Conservation (phyloP, 2,797 vertebrate species). For the Knipowitschia caucasica region DNA sequence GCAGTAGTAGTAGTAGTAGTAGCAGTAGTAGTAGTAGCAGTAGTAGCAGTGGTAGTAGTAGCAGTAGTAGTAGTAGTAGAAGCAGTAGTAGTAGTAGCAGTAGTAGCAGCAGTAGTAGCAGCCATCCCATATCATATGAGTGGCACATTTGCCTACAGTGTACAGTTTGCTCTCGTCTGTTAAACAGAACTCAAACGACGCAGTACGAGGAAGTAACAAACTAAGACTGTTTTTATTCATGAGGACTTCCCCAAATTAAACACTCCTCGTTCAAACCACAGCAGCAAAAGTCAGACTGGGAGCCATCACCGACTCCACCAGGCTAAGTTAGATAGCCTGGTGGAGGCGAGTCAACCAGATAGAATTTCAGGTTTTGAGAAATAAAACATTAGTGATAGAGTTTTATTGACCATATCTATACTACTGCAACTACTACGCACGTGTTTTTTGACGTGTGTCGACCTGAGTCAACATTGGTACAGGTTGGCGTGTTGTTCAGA, state of each 20-base stretch:
- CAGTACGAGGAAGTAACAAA: slow-evolving; percentile 49
- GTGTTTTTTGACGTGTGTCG: too few relatives aligned
- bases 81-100: too few relatives aligned
- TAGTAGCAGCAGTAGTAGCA: background rate
- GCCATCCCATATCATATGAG: slow-evolving; percentile 53
- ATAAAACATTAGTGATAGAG: too few relatives aligned
- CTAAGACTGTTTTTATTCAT: slow-evolving; percentile 53
- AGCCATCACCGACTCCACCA: too few relatives aligned
- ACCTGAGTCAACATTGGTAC: too few relatives aligned
- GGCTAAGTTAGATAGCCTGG: too few relatives aligned
- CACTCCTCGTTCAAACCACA: background rate
- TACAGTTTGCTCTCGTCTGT: slow-evolving; percentile 58
- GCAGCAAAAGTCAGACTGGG: too few relatives aligned
- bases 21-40: background rate
- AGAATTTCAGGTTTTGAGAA: too few relatives aligned
- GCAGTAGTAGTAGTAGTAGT: too few relatives aligned
- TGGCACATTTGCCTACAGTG: slow-evolving; percentile 65
- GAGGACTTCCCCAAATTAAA: slow-evolving; percentile 52
- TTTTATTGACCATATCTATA: background rate
- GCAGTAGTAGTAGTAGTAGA: too few relatives aligned
- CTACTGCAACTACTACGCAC: background rate
- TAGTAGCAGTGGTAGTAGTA: background rate
- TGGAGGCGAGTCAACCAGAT: too few relatives aligned
- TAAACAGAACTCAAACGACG: slow-evolving; percentile 18
- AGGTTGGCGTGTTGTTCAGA: too few relatives aligned